A percentile compares a stretch with the other conserved stretches of the same genome.
Conservation (phyloP, 2,888 invertebrate species). For the Himalopsyche kuldschensis region DNA sequence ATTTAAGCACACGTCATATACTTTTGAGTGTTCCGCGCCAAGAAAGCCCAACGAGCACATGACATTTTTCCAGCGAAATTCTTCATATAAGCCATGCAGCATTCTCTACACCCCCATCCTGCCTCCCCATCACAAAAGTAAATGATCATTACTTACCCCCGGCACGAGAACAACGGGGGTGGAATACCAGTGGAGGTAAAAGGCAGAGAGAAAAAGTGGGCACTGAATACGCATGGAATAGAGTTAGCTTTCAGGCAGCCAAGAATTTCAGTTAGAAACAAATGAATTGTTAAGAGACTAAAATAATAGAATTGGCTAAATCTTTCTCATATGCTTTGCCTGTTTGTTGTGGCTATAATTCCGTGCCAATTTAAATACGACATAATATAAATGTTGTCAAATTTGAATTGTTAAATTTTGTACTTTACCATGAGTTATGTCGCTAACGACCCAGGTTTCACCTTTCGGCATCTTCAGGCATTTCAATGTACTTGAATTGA, state of each 20-base stretch:
- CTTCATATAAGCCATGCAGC: background rate
- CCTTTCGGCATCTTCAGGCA: too few relatives aligned
- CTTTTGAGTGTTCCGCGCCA: background rate
- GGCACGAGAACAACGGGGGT: background rate
- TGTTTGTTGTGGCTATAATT: too few relatives aligned
- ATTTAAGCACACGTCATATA: constrained; percentile 1
- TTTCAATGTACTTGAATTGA: too few relatives aligned
- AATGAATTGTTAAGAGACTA: too few relatives aligned
- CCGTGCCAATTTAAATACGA: too few relatives aligned
- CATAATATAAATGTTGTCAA: too few relatives aligned
- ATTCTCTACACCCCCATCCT: background rate
- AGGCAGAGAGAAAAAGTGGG: background rate
- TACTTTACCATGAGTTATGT: too few relatives aligned
- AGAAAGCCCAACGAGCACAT: background rate
- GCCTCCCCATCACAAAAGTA: background rate
- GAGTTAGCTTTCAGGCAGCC: background rate
- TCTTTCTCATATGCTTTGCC: too few relatives aligned
- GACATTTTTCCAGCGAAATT: background rate
- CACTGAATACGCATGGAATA: background rate
- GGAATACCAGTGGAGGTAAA: background rate
- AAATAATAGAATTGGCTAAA: too few relatives aligned
- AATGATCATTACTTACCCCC: background rate
- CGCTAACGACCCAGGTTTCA: too few relatives aligned
- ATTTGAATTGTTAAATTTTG: too few relatives aligned
- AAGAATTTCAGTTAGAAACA: too few relatives aligned